These are phyloP conservation scores for Phanerotoma sp. DNA, from an alignment of 2,888 invertebrate genomes.

Conservation along the genomic window DNA sequence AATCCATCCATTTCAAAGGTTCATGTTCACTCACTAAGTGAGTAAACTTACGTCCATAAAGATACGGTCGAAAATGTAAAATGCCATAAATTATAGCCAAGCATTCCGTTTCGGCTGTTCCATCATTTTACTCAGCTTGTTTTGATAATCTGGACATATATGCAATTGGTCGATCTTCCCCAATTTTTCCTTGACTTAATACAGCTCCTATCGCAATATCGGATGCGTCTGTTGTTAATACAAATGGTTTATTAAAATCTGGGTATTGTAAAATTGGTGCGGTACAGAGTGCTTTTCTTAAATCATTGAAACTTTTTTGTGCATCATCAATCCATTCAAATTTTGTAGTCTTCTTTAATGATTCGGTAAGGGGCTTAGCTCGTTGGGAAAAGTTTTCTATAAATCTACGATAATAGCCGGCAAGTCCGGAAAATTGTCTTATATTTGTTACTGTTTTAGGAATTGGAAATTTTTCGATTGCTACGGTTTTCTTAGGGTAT, in stretches of 20 bases:
- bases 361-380: conserved; percentile 23
- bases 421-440: conserved; percentile 19
- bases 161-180: conserved; percentile 16
- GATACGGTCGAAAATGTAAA: too few species aligned
- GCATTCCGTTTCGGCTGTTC: conserved; percentile 23
- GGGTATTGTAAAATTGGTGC: conserved; percentile 27
- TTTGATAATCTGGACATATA: conserved; percentile 14
- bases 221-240: conserved; percentile 27
- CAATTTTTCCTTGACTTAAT: conserved; percentile 18
- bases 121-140: conserved; percentile 13
- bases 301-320: conserved; percentile 15
- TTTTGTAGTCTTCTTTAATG: conserved; percentile 15
- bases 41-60: too few species aligned
- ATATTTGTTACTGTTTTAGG: conserved; percentile 16
- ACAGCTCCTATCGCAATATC: conserved; percentile 20
- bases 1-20: conserved; percentile 19
- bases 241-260: conserved; percentile 23
- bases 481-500: conserved; percentile 20
- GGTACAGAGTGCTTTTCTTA: conserved; percentile 18
- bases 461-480: conserved; percentile 4
- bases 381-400: conserved; percentile 23
- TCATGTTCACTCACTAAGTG: too few species aligned
- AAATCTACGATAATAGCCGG: conserved; percentile 24
- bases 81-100: too few species aligned
- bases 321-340: conserved; percentile 15